Evolutionary conservation across 1,140 invertebrate species (phyloP).

Genomic region (Brachionus asplanchnoidis): DNA sequence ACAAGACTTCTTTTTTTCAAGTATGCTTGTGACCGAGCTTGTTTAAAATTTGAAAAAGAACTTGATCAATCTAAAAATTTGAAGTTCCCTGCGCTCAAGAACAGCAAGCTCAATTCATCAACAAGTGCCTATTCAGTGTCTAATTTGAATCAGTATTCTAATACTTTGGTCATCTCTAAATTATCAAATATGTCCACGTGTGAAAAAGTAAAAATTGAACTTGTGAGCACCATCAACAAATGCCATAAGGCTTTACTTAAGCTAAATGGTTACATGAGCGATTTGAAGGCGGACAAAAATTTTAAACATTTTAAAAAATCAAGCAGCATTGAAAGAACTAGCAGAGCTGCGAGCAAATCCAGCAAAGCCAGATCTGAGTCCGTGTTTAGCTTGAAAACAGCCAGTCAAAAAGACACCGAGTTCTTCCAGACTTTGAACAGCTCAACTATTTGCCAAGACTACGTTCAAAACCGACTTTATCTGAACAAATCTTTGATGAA

Average conservation of each 20-base stretch:
- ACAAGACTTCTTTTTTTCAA: constrained; percentile 12
- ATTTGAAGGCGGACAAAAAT: constrained; percentile 15
- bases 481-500: constrained; percentile 32
- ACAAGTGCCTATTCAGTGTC: neutral
- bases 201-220: constrained; percentile 7
- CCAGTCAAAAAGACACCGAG: neutral
- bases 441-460: constrained; percentile 30
- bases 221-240: neutral
- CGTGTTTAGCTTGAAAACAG: neutral
- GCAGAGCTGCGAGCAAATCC: neutral
- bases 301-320: constrained; percentile 15
- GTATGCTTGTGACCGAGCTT: neutral
- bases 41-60: constrained; percentile 19
- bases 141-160: neutral
- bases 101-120: neutral
- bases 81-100: neutral
- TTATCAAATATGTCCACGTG: constrained; percentile 12
- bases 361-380: neutral
- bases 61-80: neutral
- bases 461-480: constrained; percentile 34
- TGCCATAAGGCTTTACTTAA: constrained; percentile 27
- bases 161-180: neutral
- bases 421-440: neutral
- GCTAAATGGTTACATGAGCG: constrained; percentile 9
- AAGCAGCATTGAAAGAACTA: neutral